Conservation (phyloP, 2,113 vertebrate species). For the Ictalurus furcatus region DNA sequence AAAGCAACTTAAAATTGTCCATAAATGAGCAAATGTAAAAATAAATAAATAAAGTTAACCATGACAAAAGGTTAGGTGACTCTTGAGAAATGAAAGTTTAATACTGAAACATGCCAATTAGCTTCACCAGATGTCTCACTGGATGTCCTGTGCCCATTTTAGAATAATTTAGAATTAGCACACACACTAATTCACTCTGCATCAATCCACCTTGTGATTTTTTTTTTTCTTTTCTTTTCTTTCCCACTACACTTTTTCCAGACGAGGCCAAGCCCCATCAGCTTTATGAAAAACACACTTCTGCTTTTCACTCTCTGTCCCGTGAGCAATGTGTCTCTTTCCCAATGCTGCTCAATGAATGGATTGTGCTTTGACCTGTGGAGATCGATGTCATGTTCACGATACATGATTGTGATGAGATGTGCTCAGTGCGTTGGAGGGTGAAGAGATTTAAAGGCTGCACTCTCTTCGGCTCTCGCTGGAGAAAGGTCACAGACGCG, state of each 20-base stretch:
- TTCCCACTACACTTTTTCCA: neutral
- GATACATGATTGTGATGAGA: slow-evolving; percentile 46
- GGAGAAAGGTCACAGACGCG: slow-evolving; percentile 66
- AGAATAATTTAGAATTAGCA: slow-evolving; percentile 17
- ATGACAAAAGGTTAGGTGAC: slow-evolving; percentile 4
- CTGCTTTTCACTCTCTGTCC: neutral
- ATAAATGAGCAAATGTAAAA: neutral
- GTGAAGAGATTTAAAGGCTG: slow-evolving; percentile 37
- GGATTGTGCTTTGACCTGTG: slow-evolving; percentile 23
- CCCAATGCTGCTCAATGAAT: slow-evolving; percentile 3
- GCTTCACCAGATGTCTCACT: slow-evolving; percentile 15
- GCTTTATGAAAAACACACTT: slow-evolving; percentile 23
- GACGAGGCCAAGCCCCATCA: neutral
- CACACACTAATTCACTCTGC: neutral
- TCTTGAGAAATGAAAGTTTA: slow-evolving; percentile 18
- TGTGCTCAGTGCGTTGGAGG: slow-evolving; percentile 27
- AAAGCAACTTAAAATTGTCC: neutral
- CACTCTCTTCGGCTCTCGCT: slow-evolving; percentile 42
- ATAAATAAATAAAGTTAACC: neutral
- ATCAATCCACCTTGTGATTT: neutral
- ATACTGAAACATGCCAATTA: neutral
- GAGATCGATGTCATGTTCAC: slow-evolving; percentile 44
- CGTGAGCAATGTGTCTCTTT: slow-evolving; percentile 1
- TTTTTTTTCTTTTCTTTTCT: neutral
- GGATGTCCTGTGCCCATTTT: neutral